phyloP scores from a whole-genome alignment of 1,140 invertebrate species.

The Diabrotica virgifera region DNA sequence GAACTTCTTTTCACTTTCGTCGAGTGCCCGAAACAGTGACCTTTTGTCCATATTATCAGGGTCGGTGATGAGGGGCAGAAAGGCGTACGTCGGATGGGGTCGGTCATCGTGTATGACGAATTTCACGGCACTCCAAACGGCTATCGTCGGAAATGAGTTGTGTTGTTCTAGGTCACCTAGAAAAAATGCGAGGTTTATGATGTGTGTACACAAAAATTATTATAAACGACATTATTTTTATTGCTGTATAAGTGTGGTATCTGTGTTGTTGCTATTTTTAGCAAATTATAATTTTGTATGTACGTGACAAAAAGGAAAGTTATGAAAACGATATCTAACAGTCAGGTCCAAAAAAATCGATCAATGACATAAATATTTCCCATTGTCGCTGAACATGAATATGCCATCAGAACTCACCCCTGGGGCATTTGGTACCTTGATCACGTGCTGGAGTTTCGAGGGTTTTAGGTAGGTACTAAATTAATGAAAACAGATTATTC shows the following conservation, averaged over 20 bases:
- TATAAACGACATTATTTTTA: not conserved
- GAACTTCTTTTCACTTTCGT: conserved; percentile 53
- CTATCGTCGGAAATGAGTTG: conserved; percentile 84
- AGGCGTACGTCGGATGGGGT: conserved; percentile 59
- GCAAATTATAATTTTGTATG: not conserved
- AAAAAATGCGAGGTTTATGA: not conserved
- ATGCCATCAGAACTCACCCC: no score
- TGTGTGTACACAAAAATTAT: not conserved
- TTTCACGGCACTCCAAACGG: conserved; percentile 85
- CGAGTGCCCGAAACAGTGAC: conserved; percentile 59
- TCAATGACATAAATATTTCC: no score
- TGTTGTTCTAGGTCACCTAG: conserved; percentile 53
- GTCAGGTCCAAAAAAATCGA: no score
- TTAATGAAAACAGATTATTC: no score
- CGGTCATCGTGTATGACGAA: conserved; percentile 55
- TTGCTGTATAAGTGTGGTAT: not conserved
- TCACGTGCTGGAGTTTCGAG: no score
- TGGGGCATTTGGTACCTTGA: no score
- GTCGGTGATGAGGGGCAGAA: conserved; percentile 82
- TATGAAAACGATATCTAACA: no score
- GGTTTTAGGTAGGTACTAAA: no score
- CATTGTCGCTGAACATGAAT: no score
- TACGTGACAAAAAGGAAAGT: no score
- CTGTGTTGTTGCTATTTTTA: not conserved
- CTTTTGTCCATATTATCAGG: conserved; percentile 74